Evolutionary conservation across 2,113 vertebrate genomes (phyloP), one percentile per base, ranked within the genome.

Genomic region (Capra hircus): DNA sequence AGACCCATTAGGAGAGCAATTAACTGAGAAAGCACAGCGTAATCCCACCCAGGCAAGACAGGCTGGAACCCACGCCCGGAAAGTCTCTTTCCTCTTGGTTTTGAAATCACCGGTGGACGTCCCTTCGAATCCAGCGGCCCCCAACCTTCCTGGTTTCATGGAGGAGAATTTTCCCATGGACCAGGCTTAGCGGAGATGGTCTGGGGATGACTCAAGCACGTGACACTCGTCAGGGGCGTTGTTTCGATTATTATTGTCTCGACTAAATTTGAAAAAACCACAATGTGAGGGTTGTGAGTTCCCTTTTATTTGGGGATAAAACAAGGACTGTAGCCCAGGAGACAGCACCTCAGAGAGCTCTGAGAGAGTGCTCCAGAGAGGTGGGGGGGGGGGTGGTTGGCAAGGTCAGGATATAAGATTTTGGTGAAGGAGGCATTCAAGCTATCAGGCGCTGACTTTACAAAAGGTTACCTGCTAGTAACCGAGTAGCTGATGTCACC

Each of bases 201-300:
- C 3, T 71, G 0, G n/a, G 19, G 67, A 23, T 23, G n/a, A 12
- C 19, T 71, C n/a, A 40, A 6, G 19, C 19, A 36, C 0, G 8
- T 6, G n/a, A 23, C 9, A 1, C 9, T 23, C 1, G 2, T 36
- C n/a, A 40, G 0, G 23, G 9, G 10, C 2, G 0, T 11, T 36
- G n/a, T 40, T 40, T 23, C 0, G 5, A 12, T 12, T 23, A 40
- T 36, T 23, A 36, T 23, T 71, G 40, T 71, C 67, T 6, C 0
- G 0, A 71, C 19, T 71, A 6, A 71, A 36, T 48, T 43, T 43
- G 1, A 36, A 36, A 36, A 6, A 36, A 0, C 2, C n/a, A 36
- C n/a, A 36, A 5, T 12, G 9, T 71, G 59, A 60, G 27, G 27
- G 59, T 28, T 14, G 59, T 5, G 67, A 23, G 19, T 23, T 40